These are phyloP conservation scores for Blastobasis adustella DNA, from an alignment of 2,888 invertebrate species.

Conservation along the genomic window DNA sequence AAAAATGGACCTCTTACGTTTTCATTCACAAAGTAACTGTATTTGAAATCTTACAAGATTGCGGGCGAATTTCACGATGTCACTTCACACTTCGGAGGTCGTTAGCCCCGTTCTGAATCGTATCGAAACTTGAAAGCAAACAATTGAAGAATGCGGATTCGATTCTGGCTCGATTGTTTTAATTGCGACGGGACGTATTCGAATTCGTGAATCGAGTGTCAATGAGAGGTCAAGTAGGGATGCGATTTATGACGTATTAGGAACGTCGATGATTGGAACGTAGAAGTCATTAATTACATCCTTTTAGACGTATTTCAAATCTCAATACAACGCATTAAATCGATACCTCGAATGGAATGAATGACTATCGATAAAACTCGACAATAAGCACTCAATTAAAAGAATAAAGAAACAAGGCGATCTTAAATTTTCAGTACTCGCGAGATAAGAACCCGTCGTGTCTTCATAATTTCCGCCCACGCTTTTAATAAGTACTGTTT, in stretches of 20 bases:
- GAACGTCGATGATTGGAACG: no score
- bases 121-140: constrained; percentile 5
- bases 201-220: constrained; percentile 43
- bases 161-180: constrained; percentile 48
- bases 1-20: constrained; percentile 1
- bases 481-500: constrained; percentile 62
- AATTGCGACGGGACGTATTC: constrained; percentile 35
- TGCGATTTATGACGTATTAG: constrained; percentile 30
- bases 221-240: constrained; percentile 45
- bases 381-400: no score
- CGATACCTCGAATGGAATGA: no score
- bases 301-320: no score
- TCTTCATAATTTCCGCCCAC: constrained; percentile 48
- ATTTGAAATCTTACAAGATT: background rate
- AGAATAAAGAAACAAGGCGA: no score
- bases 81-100: constrained; percentile 26
- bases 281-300: no score
- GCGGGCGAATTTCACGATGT: constrained; percentile 8
- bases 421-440: constrained; percentile 13
- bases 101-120: constrained; percentile 13
- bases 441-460: constrained; percentile 20
- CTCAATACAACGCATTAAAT: no score
- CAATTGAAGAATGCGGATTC: constrained; percentile 43
- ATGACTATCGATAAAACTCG: no score
- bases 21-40: constrained; percentile 9